phyloP scores from a whole-genome alignment of 2,888 invertebrate genomes.

The Xestia c-nigrum region DNA sequence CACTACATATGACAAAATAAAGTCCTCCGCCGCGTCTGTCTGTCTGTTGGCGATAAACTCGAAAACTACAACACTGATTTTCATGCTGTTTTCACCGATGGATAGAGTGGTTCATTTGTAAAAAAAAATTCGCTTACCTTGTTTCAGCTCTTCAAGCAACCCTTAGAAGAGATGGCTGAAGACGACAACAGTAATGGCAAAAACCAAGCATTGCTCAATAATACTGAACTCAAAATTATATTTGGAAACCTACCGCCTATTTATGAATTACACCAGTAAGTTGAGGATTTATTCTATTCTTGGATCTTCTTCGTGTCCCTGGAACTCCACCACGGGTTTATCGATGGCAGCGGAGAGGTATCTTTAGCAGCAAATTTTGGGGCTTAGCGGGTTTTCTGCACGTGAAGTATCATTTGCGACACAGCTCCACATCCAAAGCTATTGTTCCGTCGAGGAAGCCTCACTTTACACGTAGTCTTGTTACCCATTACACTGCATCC shows the following conservation, averaged over 20 bases:
- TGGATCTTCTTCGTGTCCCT: background rate
- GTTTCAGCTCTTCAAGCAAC: conserved; percentile 96
- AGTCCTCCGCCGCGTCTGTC: too few relatives aligned
- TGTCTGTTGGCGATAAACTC: too few relatives aligned
- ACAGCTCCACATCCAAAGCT: background rate
- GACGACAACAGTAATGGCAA: conserved; percentile 92
- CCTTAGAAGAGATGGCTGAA: conserved; percentile 96
- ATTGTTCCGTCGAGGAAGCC: background rate
- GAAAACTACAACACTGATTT: too few relatives aligned
- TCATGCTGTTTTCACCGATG: too few relatives aligned
- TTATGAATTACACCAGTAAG: conserved; percentile 96
- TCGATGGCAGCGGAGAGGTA: background rate
- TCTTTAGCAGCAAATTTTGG: background rate
- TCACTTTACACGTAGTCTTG: background rate
- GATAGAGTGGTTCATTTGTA: too few relatives aligned
- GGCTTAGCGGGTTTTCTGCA: background rate
- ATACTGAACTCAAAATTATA: conserved; percentile 98
- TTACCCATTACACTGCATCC: background rate
- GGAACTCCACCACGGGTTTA: background rate
- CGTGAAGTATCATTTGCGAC: background rate
- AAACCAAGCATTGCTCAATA: conserved; percentile 94
- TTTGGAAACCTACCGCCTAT: conserved; percentile 99
- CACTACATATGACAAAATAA: too few relatives aligned
- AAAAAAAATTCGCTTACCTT: too few relatives aligned
- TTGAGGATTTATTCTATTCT: conserved; percentile 50